Base-by-base conservation (phyloP, 1,140 invertebrate genomes). In the Ericerus pela region DNA sequence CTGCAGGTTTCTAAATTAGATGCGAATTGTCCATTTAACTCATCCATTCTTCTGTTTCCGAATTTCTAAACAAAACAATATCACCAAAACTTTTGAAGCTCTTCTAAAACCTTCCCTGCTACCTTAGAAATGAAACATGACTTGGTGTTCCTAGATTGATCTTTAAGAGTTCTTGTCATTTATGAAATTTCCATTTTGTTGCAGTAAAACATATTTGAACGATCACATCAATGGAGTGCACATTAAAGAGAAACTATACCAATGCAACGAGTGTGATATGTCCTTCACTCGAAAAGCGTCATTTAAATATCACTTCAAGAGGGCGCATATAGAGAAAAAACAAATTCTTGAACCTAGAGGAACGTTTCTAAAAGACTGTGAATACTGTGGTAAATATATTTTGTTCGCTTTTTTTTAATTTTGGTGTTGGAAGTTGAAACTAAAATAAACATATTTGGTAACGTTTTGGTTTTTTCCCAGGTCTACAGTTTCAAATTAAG, bases 221-320 rank as follows among this genome's bases (percentile, higher is more conserved):
- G 41, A 47, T 47, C 41, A 47, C 14, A 47, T 47, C 4, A 47
- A 47, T 47, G 41, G 41, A 24, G 41, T 47, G 2, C 41, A 47
- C 14, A 47, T 24, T 10, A 47, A 47, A 24, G 41, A 47, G 14
- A 5, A 47, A 24, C 16, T 22, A 22, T 47, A 47, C 14, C 22
- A 47, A 14, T 47, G 41, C 20, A 47, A 47, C 20, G 41, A 47
- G 26, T 47, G 41, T 24, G 16, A 20, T 24, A 47, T 47, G 41
- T 5, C 41, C 10, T 47, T 47, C 26, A 47, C 41, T 5, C 22
- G 41, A 16, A 47, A 47, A 47, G 26, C 16, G 2, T 14, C 41
- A 2, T 47, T 47, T 16, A 47, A 47, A 47, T 47, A 47, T 47
- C 41, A 47, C 26, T 47, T 47, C 41, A 47, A 47, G 26, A 47